Percentiles rank a stretch among this genome's conserved stretches.
phyloP scores from a whole-genome alignment of 2,113 vertebrate genomes.

The Pelvicachromis taeniatus region DNA sequence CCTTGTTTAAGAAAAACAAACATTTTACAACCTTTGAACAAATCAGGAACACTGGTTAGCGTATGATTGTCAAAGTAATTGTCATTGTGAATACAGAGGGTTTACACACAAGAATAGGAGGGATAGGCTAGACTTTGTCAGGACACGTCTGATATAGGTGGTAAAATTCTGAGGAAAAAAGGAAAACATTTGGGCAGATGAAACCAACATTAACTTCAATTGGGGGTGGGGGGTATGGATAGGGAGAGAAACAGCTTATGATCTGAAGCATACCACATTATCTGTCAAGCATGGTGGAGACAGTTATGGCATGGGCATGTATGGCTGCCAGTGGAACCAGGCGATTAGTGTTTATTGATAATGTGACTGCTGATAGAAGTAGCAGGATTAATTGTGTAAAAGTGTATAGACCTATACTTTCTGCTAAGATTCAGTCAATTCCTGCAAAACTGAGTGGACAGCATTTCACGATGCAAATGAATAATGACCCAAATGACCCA shows the following conservation, averaged over 20 bases:
- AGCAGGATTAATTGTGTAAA: not conserved
- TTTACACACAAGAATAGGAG: not conserved
- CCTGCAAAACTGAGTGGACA: not conserved
- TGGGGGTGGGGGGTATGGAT: not conserved
- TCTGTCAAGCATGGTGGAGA: not conserved
- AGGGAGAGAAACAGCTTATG: not conserved
- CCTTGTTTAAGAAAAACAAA: not conserved
- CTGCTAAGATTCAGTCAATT: not conserved
- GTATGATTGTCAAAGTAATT: too few species aligned
- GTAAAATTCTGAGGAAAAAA: not conserved
- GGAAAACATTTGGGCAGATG: too few species aligned
- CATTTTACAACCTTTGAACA: not conserved
- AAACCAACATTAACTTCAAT: too few species aligned
- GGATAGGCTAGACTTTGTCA: not conserved
- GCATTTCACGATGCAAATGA: not conserved
- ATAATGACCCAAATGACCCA: not conserved
- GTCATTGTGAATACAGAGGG: not conserved
- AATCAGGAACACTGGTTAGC: not conserved
- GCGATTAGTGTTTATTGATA: not conserved
- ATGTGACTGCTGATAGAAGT: not conserved
- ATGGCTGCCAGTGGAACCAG: not conserved
- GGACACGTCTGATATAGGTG: not conserved
- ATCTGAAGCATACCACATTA: not conserved
- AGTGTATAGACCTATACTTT: not conserved
- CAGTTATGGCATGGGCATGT: not conserved